Percentiles rank a stretch among this genome's conserved stretches.
Evolutionary conservation across 2,113 vertebrate genomes (phyloP).

Genomic region (Leptobrachium ailaonicum): DNA sequence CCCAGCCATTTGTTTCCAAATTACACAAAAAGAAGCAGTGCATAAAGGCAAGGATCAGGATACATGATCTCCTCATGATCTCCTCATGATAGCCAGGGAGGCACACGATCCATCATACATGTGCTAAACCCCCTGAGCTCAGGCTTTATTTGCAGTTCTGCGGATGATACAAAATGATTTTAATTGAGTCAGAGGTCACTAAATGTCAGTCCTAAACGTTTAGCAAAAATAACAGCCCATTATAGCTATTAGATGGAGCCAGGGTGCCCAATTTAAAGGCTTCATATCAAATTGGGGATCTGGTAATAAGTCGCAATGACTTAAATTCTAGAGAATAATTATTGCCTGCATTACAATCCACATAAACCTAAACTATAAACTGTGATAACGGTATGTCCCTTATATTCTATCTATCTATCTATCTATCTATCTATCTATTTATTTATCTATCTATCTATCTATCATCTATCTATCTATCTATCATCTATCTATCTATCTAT

Average conservation of each 20-base stretch:
- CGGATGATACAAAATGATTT: conserved; percentile 62
- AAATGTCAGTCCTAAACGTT: conserved; percentile 65
- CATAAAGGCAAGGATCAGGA: conserved; percentile 32
- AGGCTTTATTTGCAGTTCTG: conserved; percentile 45
- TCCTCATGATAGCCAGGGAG: conserved; percentile 46
- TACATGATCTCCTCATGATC: not conserved
- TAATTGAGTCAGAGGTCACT: conserved; percentile 66
- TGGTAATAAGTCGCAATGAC: conserved; percentile 5
- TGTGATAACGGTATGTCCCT: not conserved
- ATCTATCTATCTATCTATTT: conserved; percentile 25
- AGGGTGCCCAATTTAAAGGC: conserved; percentile 37
- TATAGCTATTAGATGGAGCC: conserved; percentile 58
- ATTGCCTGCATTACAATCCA: not conserved
- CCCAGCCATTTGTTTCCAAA: conserved; percentile 11
- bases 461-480: not conserved
- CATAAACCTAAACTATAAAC: not conserved
- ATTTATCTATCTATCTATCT: conserved; percentile 20
- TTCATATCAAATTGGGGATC: conserved; percentile 33
- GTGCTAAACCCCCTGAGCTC: conserved; percentile 43
- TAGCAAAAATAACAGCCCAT: conserved; percentile 72
- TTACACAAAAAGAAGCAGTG: not conserved
- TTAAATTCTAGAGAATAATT: not conserved
- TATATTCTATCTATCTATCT: not conserved
- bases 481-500: not conserved
- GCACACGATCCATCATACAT: conserved; percentile 48